phyloP scores from a whole-genome alignment of 2,113 vertebrate species.

The Sapajus apella region DNA sequence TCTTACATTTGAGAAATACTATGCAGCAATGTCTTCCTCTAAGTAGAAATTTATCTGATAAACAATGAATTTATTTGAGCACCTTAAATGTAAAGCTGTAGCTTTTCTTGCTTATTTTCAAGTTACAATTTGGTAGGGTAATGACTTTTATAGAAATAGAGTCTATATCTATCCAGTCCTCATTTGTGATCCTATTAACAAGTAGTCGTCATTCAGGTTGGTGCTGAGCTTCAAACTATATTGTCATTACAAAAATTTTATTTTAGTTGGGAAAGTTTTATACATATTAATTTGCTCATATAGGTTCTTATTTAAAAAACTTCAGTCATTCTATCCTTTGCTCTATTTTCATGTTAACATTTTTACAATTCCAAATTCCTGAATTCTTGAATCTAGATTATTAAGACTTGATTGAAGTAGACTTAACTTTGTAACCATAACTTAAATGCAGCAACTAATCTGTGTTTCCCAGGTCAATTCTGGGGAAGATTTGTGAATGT shows the following conservation, averaged over 20 bases:
- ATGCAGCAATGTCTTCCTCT: background rate
- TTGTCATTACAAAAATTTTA: background rate
- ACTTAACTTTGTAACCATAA: background rate
- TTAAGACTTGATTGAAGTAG: background rate
- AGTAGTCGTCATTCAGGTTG: background rate
- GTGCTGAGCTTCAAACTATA: background rate
- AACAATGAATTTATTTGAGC: background rate
- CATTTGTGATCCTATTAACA: background rate
- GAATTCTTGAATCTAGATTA: background rate
- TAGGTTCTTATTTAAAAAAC: background rate
- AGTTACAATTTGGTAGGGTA: background rate
- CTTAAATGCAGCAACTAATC: background rate
- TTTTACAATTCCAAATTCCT: background rate
- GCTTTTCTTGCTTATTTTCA: background rate
- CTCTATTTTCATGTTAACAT: background rate
- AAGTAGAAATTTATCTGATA: constrained; percentile 11
- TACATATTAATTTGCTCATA: background rate
- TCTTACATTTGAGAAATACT: constrained; percentile 2
- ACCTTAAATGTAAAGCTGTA: background rate
- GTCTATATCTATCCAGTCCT: background rate
- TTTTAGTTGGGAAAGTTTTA: background rate
- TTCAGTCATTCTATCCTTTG: background rate
- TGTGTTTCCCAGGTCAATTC: background rate
- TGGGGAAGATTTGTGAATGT: background rate
- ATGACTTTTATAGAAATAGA: background rate